These are phyloP conservation scores for Acropora yongei DNA, from an alignment of 64 coral and sea anemone species.

Conservation along the genomic window DNA sequence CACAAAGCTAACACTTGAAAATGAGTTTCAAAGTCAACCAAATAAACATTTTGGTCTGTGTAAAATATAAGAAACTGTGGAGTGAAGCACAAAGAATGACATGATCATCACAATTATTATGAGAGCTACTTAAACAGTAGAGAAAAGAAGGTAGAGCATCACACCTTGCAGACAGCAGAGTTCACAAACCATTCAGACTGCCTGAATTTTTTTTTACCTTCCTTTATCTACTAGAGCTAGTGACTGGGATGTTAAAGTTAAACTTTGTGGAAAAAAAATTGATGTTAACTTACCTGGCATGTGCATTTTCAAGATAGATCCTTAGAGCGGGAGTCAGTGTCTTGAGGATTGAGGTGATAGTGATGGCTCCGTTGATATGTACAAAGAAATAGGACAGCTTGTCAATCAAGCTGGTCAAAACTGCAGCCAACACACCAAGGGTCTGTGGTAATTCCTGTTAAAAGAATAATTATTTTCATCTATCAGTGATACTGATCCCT, in stretches of 20 bases:
- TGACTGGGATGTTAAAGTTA: too few species aligned
- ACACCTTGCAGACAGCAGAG: too few species aligned
- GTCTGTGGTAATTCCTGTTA: slow-evolving; percentile 46
- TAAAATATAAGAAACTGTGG: too few species aligned
- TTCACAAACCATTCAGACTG: too few species aligned
- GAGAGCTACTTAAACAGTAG: too few species aligned
- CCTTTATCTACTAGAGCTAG: too few species aligned
- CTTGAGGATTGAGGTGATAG: slow-evolving; percentile 63
- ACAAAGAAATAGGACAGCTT: slow-evolving; percentile 77
- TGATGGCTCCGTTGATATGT: slow-evolving; percentile 64
- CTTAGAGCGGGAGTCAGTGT: slow-evolving; percentile 42
- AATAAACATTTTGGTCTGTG: not conserved
- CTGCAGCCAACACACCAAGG: slow-evolving; percentile 47
- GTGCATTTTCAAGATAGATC: slow-evolving; percentile 51
- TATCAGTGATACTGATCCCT: too few species aligned
- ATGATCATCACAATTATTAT: too few species aligned
- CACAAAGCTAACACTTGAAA: not conserved
- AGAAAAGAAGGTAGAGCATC: too few species aligned
- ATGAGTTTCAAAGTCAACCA: not conserved
- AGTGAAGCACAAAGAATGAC: too few species aligned
- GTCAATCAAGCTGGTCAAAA: slow-evolving; percentile 69
- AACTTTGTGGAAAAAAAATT: not conserved
- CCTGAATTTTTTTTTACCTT: too few species aligned
- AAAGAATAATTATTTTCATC: not conserved
- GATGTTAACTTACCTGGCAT: slow-evolving; percentile 49